phyloP scores from a whole-genome alignment of 2,113 vertebrate genomes.

The Scophthalmus maximus region DNA sequence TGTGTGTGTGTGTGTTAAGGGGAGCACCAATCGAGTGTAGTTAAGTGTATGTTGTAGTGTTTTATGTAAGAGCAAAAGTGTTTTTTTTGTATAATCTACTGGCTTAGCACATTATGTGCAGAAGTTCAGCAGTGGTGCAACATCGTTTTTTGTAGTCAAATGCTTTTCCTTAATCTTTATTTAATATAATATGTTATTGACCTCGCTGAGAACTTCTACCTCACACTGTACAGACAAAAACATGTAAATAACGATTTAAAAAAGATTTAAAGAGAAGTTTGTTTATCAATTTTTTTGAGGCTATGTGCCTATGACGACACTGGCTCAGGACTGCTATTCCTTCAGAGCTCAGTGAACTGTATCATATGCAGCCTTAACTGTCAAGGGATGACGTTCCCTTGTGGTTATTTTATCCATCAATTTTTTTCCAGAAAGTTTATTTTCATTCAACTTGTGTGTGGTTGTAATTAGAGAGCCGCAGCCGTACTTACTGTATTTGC shows the following conservation, averaged over 20 bases:
- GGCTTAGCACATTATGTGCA: constrained; percentile 14
- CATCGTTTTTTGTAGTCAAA: neutral
- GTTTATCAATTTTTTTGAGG: neutral
- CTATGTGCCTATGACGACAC: too few relatives aligned
- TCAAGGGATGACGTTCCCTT: too few relatives aligned
- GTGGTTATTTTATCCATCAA: too few relatives aligned
- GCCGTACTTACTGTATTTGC: constrained; percentile 91
- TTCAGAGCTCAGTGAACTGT: too few relatives aligned
- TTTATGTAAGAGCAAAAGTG: constrained; percentile 45
- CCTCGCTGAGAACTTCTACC: neutral
- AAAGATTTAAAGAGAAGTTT: neutral
- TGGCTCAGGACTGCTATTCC: too few relatives aligned
- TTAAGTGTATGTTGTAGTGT: neutral
- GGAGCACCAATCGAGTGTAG: constrained; percentile 22
- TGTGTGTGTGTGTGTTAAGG: too few relatives aligned
- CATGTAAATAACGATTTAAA: neutral
- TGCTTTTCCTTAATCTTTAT: neutral
- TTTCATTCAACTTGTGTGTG: too few relatives aligned
- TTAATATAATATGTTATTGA: neutral
- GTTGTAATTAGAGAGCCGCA: neutral
- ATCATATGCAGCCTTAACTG: neutral
- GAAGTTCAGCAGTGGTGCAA: neutral
- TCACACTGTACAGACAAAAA: neutral
- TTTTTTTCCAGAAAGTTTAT: too few relatives aligned
- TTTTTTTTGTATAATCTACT: constrained; percentile 35